Evolutionary conservation across 2,797 vertebrate genomes (phyloP).

Genomic region (Sebastes iracundus): DNA sequence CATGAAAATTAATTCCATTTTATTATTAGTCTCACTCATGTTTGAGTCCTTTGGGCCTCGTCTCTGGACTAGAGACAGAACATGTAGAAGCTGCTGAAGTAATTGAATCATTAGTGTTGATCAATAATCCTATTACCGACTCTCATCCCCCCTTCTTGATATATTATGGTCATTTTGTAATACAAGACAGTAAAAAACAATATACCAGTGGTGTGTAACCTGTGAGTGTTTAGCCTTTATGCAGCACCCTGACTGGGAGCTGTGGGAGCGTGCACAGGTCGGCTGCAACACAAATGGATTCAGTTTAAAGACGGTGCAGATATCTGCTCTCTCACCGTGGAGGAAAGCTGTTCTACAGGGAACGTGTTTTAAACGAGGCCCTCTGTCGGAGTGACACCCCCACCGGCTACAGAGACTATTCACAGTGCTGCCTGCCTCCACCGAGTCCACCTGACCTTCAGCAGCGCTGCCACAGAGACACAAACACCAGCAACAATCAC

Average conservation of each 20-base stretch:
- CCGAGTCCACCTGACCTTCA: no score
- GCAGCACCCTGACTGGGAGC: background rate
- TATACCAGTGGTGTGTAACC: background rate
- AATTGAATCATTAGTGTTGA: constrained; percentile 24
- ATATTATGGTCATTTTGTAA: background rate
- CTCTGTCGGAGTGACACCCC: background rate
- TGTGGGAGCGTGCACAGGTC: background rate
- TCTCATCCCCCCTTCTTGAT: background rate
- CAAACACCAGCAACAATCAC: no score
- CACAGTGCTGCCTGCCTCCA: no score
- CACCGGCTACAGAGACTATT: no score
- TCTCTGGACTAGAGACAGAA: background rate
- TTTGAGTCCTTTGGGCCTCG: background rate
- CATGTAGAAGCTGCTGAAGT: background rate
- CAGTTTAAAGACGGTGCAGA: constrained; percentile 17
- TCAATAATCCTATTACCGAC: constrained; percentile 29
- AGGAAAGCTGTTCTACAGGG: background rate
- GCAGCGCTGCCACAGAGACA: no score
- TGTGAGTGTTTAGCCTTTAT: background rate
- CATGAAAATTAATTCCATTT: background rate
- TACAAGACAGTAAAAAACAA: background rate
- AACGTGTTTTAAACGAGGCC: constrained; percentile 28
- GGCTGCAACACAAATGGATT: background rate
- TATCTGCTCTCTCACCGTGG: constrained; percentile 1
- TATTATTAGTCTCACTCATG: background rate